Evolutionary conservation across 2,888 invertebrate species (phyloP).

Genomic region (Meghimatium bilineatum): DNA sequence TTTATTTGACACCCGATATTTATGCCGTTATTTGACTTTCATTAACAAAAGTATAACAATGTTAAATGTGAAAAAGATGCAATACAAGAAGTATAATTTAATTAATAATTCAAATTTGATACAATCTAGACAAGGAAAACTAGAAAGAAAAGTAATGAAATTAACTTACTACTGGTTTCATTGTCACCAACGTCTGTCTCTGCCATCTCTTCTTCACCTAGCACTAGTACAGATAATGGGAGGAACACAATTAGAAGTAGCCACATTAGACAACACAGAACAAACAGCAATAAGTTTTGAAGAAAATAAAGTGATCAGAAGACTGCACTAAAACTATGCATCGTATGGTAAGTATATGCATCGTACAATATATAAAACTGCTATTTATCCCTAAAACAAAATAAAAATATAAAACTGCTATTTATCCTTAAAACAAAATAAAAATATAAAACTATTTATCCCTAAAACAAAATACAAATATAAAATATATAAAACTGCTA

Average conservation of each 20-base stretch:
- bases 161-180: slow-evolving; percentile 19
- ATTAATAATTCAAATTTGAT: not conserved
- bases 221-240: slow-evolving; percentile 15
- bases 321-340: no score
- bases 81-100: not conserved
- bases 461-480: no score
- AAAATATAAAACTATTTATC: no score
- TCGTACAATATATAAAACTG: no score
- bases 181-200: slow-evolving; percentile 18
- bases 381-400: no score
- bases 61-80: not conserved
- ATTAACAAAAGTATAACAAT: not conserved
- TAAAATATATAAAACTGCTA: no score
- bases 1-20: no score
- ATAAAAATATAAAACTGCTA: no score
- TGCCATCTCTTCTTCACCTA: slow-evolving; percentile 20
- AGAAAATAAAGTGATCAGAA: no score
- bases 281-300: not conserved
- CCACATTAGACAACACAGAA: not conserved
- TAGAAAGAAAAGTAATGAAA: not conserved
- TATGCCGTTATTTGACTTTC: not conserved
- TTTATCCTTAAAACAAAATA: no score
- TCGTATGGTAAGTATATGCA: no score
- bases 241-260: slow-evolving; percentile 6
- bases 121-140: slow-evolving; percentile 12